Base-by-base conservation (phyloP, 2,888 invertebrate species). In the Hyposoter didymator region DNA sequence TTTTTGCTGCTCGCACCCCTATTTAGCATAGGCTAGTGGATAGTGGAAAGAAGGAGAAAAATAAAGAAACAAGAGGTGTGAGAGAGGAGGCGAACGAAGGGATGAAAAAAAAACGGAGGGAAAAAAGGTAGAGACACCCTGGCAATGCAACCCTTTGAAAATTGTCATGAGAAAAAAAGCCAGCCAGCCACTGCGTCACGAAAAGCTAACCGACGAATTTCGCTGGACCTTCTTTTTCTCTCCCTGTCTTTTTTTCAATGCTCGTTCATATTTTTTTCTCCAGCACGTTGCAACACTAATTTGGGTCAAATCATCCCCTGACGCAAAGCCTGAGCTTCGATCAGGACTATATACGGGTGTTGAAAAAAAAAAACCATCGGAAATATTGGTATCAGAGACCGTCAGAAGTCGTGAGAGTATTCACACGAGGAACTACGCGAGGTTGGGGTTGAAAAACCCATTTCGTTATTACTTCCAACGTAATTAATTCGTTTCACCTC, bases 21-120 rank as follows among this genome's bases (percentile, higher is more conserved):
- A 90, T 91, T 93, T 93, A 93, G 92, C 93, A 93, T 93, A 92
- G 90, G 87, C 85, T 78, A 87, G 83, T 89, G 88, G 90, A 89
- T 88, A 87, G 72, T 73, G 82, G 78, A 52, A 52, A 70, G 66
- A 78, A 78, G 69, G 73, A 72, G 55, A 19, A 19, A 43, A 72
- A 47, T 22, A 45, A 35, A 43, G 52, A 52, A 35, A 39, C 14
- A 47, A 80, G 45, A 69, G 45, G 62, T 78, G 70, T 43, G 64
- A 78, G 72, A 43, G 73, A 69, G 78, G 47, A 28, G 64, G 45
- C 43, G 39, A 66, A 49, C 19, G 47, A 55, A 70, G 70, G 66
- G 62, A 70, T 78, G 79, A 47, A 73, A 81, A 75, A 84, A 83
- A 84, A 59, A 59, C 52, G 69, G 52, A 62, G 62, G 73, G 45